Base-by-base conservation (phyloP, 2,888 invertebrate genomes). In the Drosophila barbarae region DNA sequence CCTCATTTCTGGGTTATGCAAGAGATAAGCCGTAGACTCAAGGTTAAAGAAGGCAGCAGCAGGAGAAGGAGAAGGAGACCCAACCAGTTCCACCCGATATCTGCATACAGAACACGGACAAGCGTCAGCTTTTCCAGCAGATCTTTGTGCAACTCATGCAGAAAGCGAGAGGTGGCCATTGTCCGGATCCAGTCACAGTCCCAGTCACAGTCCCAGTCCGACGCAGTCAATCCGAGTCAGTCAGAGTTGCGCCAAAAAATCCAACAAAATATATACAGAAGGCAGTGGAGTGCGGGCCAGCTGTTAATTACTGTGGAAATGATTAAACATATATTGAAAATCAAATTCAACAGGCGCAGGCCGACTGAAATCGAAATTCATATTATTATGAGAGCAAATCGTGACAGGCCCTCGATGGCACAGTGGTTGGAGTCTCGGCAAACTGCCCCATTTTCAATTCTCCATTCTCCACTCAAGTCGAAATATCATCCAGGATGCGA, bases 251-350 rank as follows among this genome's bases (percentile, higher is more conserved):
- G 32, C 63, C 46, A 60, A 47, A 36, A 63, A 23, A 61, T n/a
- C 5, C 61, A 28, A 44, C 13, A 30, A 30, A 9, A n/a, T 5
- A 2, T 3, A 13, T 21, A 8, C 12, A 28, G 28, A 0, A 28
- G 28, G 12, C 46, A 30, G 13, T 32, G 46, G 18, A 30, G 44
- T 18, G 44, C 44, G 28, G 28, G 9, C 35, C 8, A 59, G 50
- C 60, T 53, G 65, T 79, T 77, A 83, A 83, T 83, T 77, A 66
- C 71, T 73, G 59, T 64, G 80, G 77, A 79, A 83, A 77, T 77
- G 80, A 65, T 80, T 79, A 83, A 77, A 79, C 64, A 83, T 77
- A 69, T 38, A 64, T 46, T 13, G 64, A 51, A 64, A 64, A 64
- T 64, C 52, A 46, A 64, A 64, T 52, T 44, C 52, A 64, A 64